Base-by-base conservation (phyloP, 37 sponge, comb jelly and placozoan species). In the Corticium candelabrum region DNA sequence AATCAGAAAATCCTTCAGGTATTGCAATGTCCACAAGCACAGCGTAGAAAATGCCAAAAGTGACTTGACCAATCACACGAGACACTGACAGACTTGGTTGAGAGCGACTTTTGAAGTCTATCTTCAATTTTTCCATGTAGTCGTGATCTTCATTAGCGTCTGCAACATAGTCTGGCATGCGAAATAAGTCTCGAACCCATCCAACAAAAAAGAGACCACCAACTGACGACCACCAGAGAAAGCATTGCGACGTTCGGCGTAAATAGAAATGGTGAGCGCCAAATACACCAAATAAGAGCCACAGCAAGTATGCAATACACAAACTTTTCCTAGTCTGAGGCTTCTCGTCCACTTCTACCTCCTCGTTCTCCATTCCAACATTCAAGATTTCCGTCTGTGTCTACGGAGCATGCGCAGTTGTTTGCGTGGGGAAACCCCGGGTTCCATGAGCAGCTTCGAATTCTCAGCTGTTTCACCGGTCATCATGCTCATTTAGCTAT, bases 211-310 rank as follows among this genome's bases (percentile, higher is more conserved):
- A 79, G 21, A 85, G 78, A 1, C 96, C 96, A 15, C 69, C 86
- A 7, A 90, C 87, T 0, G 96, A 87, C 15, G 86, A 40, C 87
- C 86, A 89, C 7, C 7, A 71, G 2, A 92, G 79, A 32, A 95
- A 79, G 1, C 88, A 89, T 7, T 95, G 96, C 4, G 68, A 38
- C 76, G 88, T 85, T 21, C 93, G 78, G 1, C 89, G 78, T 31
- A 95, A 85, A 71, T 95, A 95, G 83, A 92, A 91, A 74, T 89
- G 93, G 74, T 95, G 96, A 1, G 76, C 69, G 7, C 96, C 93
- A 1, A 84, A 76, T 76, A 83, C 87, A n/a, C 96, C 96, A 29
- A 83, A 21, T 11, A 76, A 76, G 7, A 76, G 41, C 21, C 27
- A 76, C 21, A 11, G 32, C 29, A 76, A 29, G 40, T 76, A 76